These are phyloP conservation scores for Eupristina koningsbergeri DNA, from an alignment of 1,140 invertebrate genomes.

Conservation along the genomic window DNA sequence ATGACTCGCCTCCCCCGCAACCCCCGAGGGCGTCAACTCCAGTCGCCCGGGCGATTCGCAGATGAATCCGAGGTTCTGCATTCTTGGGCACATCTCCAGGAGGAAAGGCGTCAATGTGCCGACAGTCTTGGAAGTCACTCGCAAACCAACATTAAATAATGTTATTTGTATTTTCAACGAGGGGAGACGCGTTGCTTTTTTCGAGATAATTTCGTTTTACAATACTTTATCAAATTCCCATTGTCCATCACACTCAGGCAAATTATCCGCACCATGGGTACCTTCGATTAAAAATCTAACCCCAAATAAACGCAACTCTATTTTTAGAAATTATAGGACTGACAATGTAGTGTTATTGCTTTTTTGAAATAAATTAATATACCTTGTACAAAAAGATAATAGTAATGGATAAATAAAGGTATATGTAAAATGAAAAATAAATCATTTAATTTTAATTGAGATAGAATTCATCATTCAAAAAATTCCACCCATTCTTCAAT, in stretches of 20 bases:
- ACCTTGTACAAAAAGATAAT: not conserved
- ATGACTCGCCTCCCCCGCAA: not conserved
- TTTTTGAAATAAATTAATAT: too few relatives aligned
- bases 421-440: not conserved
- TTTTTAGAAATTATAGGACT: not conserved
- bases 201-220: too few relatives aligned
- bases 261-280: not conserved
- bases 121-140: too few relatives aligned
- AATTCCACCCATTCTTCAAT: not conserved
- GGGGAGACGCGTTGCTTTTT: too few relatives aligned
- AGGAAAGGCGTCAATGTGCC: too few relatives aligned
- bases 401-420: not conserved
- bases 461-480: not conserved
- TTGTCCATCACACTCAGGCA: not conserved
- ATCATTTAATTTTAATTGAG: conserved; percentile 20
- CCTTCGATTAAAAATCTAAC: too few relatives aligned
- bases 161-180: too few relatives aligned
- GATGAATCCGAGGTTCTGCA: too few relatives aligned
- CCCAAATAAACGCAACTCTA: not conserved
- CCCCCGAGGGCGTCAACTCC: too few relatives aligned
- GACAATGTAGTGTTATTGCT: not conserved
- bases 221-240: not conserved
- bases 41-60: too few relatives aligned
- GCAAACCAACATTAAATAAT: too few relatives aligned
- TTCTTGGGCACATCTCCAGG: too few relatives aligned